Percentiles rank a stretch among this genome's conserved stretches.
Evolutionary conservation across 1,140 invertebrate species (phyloP).

Genomic region (Megalopta genalis): DNA sequence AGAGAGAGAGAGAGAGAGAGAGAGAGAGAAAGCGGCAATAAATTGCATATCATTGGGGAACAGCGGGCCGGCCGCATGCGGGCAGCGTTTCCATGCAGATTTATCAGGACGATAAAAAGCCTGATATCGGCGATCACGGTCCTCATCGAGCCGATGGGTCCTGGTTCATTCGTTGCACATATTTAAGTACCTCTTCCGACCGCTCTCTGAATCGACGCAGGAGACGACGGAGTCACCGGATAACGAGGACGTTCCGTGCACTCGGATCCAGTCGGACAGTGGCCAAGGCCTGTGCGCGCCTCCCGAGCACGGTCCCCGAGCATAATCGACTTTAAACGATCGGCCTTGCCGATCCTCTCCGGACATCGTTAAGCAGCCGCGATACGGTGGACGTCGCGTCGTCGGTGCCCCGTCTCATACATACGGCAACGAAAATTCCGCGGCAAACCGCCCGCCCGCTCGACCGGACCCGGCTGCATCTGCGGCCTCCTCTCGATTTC

Average conservation of each 20-base stretch:
- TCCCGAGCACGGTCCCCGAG: slow-evolving; percentile 40
- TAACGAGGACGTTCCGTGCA: slow-evolving; percentile 59
- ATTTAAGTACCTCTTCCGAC: slow-evolving; percentile 52
- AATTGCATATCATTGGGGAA: slow-evolving; percentile 42
- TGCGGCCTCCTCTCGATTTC: slow-evolving; percentile 1
- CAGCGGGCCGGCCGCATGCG: background rate
- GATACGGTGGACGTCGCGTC: slow-evolving; percentile 35
- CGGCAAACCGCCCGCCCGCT: slow-evolving; percentile 17
- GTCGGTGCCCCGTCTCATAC: slow-evolving; percentile 17
- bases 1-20: background rate
- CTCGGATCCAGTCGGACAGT: slow-evolving; percentile 44
- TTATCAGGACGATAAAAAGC: slow-evolving; percentile 49
- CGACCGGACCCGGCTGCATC: slow-evolving; percentile 28
- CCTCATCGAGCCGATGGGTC: slow-evolving; percentile 35
- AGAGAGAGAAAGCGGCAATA: slow-evolving; percentile 30
- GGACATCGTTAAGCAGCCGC: slow-evolving; percentile 57
- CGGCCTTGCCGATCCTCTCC: slow-evolving; percentile 56
- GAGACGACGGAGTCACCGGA: slow-evolving; percentile 34
- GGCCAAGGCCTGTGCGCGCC: slow-evolving; percentile 32
- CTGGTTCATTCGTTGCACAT: slow-evolving; percentile 44
- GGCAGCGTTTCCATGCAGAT: slow-evolving; percentile 42
- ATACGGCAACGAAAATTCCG: slow-evolving; percentile 35
- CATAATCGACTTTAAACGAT: slow-evolving; percentile 67
- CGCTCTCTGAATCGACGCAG: slow-evolving; percentile 38
- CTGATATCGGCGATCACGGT: slow-evolving; percentile 41